A percentile compares a stretch with the other conserved stretches of the same genome.
Evolutionary conservation across 2,888 invertebrate genomes (phyloP).

Genomic region (Nasonovia ribisnigri): DNA sequence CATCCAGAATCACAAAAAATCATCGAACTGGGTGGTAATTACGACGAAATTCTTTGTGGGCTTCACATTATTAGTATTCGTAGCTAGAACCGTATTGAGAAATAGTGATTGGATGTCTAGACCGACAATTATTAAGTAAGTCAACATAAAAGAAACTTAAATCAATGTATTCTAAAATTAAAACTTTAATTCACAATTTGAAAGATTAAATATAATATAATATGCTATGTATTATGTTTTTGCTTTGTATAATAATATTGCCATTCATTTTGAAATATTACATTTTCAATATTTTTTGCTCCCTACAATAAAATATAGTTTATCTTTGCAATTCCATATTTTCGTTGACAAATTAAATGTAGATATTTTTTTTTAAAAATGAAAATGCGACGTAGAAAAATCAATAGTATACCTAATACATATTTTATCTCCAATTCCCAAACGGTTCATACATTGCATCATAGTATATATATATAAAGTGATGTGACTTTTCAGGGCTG

Average conservation of each 20-base stretch:
- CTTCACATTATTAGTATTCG: slow-evolving; percentile 76
- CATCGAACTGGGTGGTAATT: slow-evolving; percentile 68
- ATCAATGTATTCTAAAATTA: not conserved
- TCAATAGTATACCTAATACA: not conserved
- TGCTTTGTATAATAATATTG: not conserved
- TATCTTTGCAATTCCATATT: not conserved
- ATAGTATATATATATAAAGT: not conserved
- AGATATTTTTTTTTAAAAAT: not conserved
- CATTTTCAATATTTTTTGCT: not conserved
- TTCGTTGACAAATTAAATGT: not conserved
- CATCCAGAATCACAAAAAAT: slow-evolving; percentile 74
- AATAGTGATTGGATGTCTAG: slow-evolving; percentile 85
- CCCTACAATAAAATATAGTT: not conserved
- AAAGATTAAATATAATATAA: not conserved
- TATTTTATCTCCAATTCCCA: slow-evolving; percentile 22
- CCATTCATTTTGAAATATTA: not conserved
- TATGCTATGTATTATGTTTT: not conserved
- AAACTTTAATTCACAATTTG: not conserved
- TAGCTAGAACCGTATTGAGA: slow-evolving; percentile 78
- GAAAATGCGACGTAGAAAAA: not conserved
- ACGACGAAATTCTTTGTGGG: slow-evolving; percentile 74
- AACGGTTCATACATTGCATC: not conserved
- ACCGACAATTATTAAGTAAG: slow-evolving; percentile 81
- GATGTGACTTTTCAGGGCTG: slow-evolving; percentile 75
- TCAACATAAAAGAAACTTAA: not conserved